These are phyloP conservation scores for Machimus atricapillus DNA, from an alignment of 2,888 invertebrate genomes.

Conservation along the genomic window DNA sequence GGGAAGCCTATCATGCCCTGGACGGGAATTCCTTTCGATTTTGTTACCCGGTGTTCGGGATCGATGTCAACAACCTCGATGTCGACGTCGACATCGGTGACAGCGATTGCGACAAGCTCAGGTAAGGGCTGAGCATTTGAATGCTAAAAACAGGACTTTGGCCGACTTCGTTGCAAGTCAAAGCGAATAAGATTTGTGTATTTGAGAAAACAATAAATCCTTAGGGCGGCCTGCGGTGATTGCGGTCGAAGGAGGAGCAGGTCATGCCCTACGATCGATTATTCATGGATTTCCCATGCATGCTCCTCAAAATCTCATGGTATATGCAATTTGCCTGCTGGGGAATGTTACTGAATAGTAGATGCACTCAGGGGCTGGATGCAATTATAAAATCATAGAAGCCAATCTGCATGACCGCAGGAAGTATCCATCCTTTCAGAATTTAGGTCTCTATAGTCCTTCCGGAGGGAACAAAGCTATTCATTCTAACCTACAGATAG, in stretches of 20 bases:
- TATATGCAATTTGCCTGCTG: not conserved
- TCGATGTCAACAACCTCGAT: not conserved
- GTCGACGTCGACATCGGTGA: not conserved
- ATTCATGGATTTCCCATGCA: not conserved
- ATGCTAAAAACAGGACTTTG: not conserved
- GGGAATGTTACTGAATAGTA: not conserved
- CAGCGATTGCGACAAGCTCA: not conserved
- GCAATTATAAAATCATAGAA: not conserved
- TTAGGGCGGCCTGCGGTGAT: not conserved
- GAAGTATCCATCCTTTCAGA: not conserved
- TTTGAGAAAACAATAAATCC: not conserved
- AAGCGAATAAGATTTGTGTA: not conserved
- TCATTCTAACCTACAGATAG: not conserved
- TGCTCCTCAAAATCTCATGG: not conserved
- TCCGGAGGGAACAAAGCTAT: not conserved
- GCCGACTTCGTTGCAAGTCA: not conserved
- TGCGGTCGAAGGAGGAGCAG: not conserved
- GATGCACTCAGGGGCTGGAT: not conserved
- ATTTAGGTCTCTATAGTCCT: not conserved
- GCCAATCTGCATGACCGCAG: not conserved
- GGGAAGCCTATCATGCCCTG: not conserved
- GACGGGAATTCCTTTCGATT: not conserved
- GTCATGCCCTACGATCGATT: not conserved
- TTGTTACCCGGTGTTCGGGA: not conserved
- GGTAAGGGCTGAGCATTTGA: not conserved